phyloP scores from a whole-genome alignment of 2,888 invertebrate genomes.

The Plagodis pulveraria region DNA sequence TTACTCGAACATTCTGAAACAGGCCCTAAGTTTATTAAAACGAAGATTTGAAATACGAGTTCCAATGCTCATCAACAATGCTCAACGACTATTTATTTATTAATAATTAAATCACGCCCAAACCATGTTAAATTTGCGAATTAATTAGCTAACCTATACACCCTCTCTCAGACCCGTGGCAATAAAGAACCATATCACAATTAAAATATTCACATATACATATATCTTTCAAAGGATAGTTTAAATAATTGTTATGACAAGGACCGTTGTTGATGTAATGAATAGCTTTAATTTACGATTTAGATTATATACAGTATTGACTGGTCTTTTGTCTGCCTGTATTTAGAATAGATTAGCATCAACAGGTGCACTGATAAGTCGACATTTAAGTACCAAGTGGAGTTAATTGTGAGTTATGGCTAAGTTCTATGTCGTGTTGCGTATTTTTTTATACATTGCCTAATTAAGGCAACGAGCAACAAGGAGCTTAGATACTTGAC shows the following conservation, averaged over 20 bases:
- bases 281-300: slow-evolving; percentile 9
- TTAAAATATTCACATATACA: no score
- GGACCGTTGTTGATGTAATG: no score
- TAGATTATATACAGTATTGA: background rate
- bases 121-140: slow-evolving; percentile 17
- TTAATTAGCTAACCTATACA: slow-evolving; percentile 9
- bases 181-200: background rate
- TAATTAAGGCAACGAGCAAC: no score
- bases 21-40: slow-evolving; percentile 1
- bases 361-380: background rate
- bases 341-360: slow-evolving; percentile 9
- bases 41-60: slow-evolving; percentile 1
- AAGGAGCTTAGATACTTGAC: no score
- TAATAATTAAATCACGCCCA: slow-evolving; percentile 24
- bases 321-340: slow-evolving; percentile 14
- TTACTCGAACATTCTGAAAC: no score
- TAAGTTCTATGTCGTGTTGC: no score
- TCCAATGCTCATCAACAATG: slow-evolving; percentile 2
- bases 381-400: no score
- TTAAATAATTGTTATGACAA: no score
- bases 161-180: background rate
- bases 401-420: no score
- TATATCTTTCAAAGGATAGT: no score
- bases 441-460: no score
- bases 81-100: slow-evolving; percentile 8